Evolutionary conservation across 2,888 invertebrate species (phyloP).

Genomic region (Drosophila meridiana): DNA sequence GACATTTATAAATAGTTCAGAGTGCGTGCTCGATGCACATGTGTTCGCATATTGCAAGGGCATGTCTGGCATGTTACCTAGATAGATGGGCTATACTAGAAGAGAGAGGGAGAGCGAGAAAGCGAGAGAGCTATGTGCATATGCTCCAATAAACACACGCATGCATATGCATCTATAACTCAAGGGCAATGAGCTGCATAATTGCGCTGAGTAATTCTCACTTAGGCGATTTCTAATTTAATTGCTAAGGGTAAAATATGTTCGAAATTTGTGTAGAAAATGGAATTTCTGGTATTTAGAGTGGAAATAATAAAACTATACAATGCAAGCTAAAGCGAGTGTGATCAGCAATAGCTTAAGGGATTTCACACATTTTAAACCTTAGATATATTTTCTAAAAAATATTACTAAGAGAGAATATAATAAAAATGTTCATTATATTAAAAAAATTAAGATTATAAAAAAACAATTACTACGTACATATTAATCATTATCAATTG

Average conservation of each 20-base stretch:
- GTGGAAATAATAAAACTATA: conserved; percentile 26
- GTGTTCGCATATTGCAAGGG: conserved; percentile 69
- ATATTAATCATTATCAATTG: no score
- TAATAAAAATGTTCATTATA: no score
- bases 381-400: no score
- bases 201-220: conserved; percentile 80
- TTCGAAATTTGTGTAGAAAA: not conserved
- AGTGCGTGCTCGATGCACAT: conserved; percentile 64
- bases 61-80: conserved; percentile 30
- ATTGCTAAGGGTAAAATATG: conserved; percentile 36
- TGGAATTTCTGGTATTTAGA: conserved; percentile 15
- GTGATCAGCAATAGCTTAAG: conserved; percentile 16
- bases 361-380: not conserved
- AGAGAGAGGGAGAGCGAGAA: not conserved
- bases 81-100: not conserved
- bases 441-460: no score
- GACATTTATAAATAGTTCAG: conserved; percentile 70
- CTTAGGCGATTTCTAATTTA: conserved; percentile 65
- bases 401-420: no score
- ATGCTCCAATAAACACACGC: conserved; percentile 54
- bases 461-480: no score
- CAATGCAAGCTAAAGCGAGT: conserved; percentile 14
- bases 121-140: conserved; percentile 26
- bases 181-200: conserved; percentile 80
- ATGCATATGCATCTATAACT: conserved; percentile 53